Evolutionary conservation across 1,140 invertebrate species (phyloP), one percentile per base, ranked within the genome.

Genomic region (Drosophila jambulina): DNA sequence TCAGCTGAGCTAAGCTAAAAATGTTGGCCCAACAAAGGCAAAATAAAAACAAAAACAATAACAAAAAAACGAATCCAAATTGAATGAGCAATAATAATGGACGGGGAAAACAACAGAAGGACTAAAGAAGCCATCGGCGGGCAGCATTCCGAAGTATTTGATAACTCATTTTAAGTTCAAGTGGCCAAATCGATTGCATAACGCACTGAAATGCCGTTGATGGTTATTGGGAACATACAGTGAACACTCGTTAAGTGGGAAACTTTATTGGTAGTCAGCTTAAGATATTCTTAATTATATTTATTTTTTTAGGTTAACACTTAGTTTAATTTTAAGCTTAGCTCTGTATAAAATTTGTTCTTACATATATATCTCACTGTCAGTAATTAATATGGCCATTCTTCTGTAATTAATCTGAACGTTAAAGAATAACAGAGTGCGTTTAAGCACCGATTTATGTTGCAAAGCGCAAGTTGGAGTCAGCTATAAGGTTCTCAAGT

Each of bases 171-270:
- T 72, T 51, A 23, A 27, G 70, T 72, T 72, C 68, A 60, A 74
- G 70, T 74, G 70, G 68, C 54, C 56, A 49, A 74, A 74, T 72
- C 54, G 38, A 72, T 74, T 74, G 70, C 68, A 74, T 74, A 72
- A 72, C 68, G 38, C 38, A 64, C 12, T 15, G 25, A 62, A 46
- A 46, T 46, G 23, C 27, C 45, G 12, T 36, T 60, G 32, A 7
- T 23, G 21, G 53, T 23, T 61, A 42, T 36, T 45, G 60, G 42
- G 34, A 49, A 65, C 29, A 38, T 38, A 64, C 60, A 63, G 63
- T 45, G 15, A 19, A 19, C 34, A 13, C 43, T 48, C 25, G 43
- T 21, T 27, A 21, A 49, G 4, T 7, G 42, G 3, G 3, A 21
- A 4, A n/a, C 12, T 19, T 49, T 6, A 10, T 4, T 10, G 7